Percentiles rank a stretch among this genome's conserved stretches.
phyloP scores from a whole-genome alignment of 2,113 vertebrate genomes.

The Phoenicopterus ruber region DNA sequence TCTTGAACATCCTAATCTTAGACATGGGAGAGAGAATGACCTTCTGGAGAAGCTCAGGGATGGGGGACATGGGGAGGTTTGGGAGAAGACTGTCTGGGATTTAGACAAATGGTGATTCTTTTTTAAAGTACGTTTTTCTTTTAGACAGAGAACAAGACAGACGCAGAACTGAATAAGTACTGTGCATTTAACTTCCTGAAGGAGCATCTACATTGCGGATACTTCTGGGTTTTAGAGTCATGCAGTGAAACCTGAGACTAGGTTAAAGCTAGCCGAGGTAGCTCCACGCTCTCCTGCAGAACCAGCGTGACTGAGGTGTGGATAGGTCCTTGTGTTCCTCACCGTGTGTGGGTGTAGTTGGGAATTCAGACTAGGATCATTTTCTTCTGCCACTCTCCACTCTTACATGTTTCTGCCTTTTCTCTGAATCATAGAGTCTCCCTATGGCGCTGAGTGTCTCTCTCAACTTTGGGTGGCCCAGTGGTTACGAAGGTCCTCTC shows the following conservation, averaged over 20 bases:
- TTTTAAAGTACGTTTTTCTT: background rate
- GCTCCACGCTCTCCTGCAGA: background rate
- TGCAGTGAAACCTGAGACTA: background rate
- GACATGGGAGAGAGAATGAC: background rate
- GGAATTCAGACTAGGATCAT: background rate
- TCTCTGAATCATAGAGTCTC: background rate
- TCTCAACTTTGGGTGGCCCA: background rate
- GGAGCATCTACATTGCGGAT: background rate
- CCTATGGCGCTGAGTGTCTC: accelerated
- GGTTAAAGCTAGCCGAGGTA: background rate
- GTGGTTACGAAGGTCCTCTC: background rate
- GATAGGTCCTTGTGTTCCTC: background rate
- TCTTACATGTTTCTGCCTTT: background rate
- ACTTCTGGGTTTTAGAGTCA: background rate
- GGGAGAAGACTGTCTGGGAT: background rate
- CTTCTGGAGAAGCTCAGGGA: background rate
- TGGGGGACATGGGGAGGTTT: background rate
- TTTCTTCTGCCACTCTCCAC: background rate
- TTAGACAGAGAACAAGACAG: background rate
- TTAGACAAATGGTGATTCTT: background rate
- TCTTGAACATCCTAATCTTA: background rate
- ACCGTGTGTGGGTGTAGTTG: accelerated
- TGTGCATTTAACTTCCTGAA: background rate
- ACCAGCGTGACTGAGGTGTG: accelerated
- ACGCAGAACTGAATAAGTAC: background rate